Conservation (phyloP, 2,113 vertebrate genomes). For the Hemiscyllium ocellatum region DNA sequence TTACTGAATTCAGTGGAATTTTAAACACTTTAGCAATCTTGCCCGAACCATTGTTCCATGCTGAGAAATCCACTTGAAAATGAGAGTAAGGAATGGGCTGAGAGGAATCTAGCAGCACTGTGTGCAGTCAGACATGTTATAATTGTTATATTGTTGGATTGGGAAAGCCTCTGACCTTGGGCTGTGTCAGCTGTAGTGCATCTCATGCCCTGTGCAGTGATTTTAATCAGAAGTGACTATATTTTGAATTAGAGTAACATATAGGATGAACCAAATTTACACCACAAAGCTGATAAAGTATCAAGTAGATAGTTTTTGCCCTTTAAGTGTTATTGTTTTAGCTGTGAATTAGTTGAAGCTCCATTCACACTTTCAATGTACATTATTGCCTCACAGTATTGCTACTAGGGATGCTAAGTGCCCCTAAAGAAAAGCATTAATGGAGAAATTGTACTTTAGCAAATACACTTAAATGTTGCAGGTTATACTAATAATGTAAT, state of each 20-base stretch:
- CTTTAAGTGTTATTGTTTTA: neutral
- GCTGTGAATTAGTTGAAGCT: conserved; percentile 13
- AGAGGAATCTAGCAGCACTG: neutral
- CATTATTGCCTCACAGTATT: neutral
- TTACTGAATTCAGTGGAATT: neutral
- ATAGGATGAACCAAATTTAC: neutral
- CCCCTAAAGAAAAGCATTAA: neutral
- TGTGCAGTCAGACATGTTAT: neutral
- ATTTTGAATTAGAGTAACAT: neutral
- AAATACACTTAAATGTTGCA: neutral
- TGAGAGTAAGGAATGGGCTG: neutral
- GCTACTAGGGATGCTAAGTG: neutral
- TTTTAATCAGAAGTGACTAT: conserved; percentile 8
- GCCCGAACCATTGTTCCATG: neutral
- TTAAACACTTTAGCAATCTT: neutral
- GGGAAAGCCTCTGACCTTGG: conserved; percentile 1
- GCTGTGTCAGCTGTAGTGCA: neutral
- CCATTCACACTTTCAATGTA: neutral
- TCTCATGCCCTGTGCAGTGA: neutral
- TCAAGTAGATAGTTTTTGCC: neutral
- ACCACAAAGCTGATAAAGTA: neutral
- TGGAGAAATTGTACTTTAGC: neutral
- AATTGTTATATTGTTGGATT: neutral
- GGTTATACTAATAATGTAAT: neutral
- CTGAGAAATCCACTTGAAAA: neutral